Conservation (phyloP, 2,888 invertebrate species). For the Euspilapteryx auroguttella region DNA sequence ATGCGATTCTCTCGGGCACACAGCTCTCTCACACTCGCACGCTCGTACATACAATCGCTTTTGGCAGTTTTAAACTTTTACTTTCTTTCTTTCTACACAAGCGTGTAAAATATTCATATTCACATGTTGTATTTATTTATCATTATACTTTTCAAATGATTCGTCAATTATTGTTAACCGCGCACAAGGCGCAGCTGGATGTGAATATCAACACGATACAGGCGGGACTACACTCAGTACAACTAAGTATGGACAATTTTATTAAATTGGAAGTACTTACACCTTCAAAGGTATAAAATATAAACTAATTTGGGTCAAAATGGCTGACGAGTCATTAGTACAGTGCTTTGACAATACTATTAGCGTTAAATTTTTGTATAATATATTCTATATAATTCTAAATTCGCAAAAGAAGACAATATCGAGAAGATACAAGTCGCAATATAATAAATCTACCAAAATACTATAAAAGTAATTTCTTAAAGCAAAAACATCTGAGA, state of each 20-base stretch:
- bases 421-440: constrained; percentile 25
- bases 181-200: too few relatives aligned
- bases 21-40: constrained; percentile 11
- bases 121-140: constrained; percentile 25
- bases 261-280: constrained; percentile 59
- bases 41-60: constrained; percentile 22
- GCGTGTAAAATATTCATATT: constrained; percentile 30
- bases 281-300: constrained; percentile 33
- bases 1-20: constrained; percentile 7
- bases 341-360: constrained; percentile 41
- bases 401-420: constrained; percentile 41
- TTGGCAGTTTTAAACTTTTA: constrained; percentile 58
- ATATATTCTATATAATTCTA: constrained; percentile 28
- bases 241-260: constrained; percentile 50
- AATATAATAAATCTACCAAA: constrained; percentile 18
- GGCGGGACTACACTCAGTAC: constrained; percentile 39
- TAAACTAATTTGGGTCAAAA: constrained; percentile 50
- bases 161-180: too few relatives aligned
- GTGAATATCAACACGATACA: constrained; percentile 36
- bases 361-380: constrained; percentile 27
- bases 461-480: constrained; percentile 11
- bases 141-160: constrained; percentile 9
- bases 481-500: constrained; percentile 10
- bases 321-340: constrained; percentile 44
- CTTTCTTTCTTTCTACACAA: too few relatives aligned